Evolutionary conservation across 2,797 vertebrate genomes (phyloP), one percentile per base, ranked within the genome.

Genomic region (Lutjanus campechanus): DNA sequence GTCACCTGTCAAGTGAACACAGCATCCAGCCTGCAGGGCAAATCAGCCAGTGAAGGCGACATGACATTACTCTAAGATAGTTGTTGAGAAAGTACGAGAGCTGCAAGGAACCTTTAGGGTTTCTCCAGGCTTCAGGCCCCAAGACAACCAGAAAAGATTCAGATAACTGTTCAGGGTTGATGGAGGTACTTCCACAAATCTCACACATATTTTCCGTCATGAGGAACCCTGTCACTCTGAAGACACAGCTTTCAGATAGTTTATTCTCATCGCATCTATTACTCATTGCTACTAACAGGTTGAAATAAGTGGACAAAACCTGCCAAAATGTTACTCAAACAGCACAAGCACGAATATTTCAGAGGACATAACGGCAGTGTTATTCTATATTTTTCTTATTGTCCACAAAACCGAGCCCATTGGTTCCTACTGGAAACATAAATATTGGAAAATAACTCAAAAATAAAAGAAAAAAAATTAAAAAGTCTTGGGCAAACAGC

Each of bases 1-100:
- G 60, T 40, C 74, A 64, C 44, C 63, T 74, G 66, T 77, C 76
- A 64, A 71, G 22, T n/a, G 54, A 77, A 40, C 1, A 7, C 20
- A 54, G 64, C 76, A 44, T 77, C 36, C 11, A 5, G 25, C 58
- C 55, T 22, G 0, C 17, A 4, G n/a, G 50, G 15, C 8, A 1
- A 65, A 68, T 75, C 25, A 51, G 25, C 11, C 49, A 2, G 64
- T 5, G 12, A 22, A 36, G 55, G 67, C 53, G 71, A 62, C 44
- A 8, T 54, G 59, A 63, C 54, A 44, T 49, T n/a, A 29, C 22
- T 69, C 43, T 22, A 43, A 68, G 53, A 69, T 51, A 13, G 20
- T 46, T 40, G 15, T 61, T 10, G 8, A 19, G 36, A 43, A 68
- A 55, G 64, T 49, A 43, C 22, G 54, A 15, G 64, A 49, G 60